These are phyloP conservation scores for Acanthosepion pharaonis DNA, from an alignment of 2,888 invertebrate species.

Conservation along the genomic window DNA sequence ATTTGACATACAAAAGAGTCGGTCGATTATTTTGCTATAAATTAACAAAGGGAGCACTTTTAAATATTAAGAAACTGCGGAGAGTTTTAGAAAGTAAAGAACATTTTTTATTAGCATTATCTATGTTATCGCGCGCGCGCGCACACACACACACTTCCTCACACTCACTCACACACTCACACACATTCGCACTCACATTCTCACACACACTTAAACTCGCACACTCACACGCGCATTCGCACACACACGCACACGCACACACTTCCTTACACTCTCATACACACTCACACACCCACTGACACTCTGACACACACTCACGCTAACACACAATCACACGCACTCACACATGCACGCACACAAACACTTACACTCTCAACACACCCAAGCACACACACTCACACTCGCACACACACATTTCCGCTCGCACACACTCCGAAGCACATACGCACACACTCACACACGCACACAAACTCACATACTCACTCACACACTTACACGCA, in stretches of 20 bases:
- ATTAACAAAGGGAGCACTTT: too few relatives aligned
- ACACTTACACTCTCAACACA: background rate
- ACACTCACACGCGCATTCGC: constrained; percentile 48
- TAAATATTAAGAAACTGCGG: too few relatives aligned
- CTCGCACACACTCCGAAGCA: too few relatives aligned
- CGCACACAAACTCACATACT: background rate
- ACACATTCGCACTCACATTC: background rate
- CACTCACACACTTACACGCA: too few relatives aligned
- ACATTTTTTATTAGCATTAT: too few relatives aligned
- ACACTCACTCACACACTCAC: too few relatives aligned
- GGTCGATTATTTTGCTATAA: too few relatives aligned
- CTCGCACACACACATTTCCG: background rate
- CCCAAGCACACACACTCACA: background rate
- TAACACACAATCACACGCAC: background rate
- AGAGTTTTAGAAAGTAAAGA: too few relatives aligned
- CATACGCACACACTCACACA: constrained; percentile 2
- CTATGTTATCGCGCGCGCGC: too few relatives aligned
- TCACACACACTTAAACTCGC: constrained; percentile 41
- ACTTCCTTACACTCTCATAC: constrained; percentile 46
- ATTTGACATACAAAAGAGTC: too few relatives aligned
- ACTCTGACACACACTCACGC: too few relatives aligned
- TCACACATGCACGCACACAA: background rate
- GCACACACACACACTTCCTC: too few relatives aligned
- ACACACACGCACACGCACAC: constrained; percentile 49
- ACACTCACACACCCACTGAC: constrained; percentile 41